These are phyloP conservation scores for Dreissena polymorpha DNA, from an alignment of 1,140 invertebrate genomes.

Conservation along the genomic window DNA sequence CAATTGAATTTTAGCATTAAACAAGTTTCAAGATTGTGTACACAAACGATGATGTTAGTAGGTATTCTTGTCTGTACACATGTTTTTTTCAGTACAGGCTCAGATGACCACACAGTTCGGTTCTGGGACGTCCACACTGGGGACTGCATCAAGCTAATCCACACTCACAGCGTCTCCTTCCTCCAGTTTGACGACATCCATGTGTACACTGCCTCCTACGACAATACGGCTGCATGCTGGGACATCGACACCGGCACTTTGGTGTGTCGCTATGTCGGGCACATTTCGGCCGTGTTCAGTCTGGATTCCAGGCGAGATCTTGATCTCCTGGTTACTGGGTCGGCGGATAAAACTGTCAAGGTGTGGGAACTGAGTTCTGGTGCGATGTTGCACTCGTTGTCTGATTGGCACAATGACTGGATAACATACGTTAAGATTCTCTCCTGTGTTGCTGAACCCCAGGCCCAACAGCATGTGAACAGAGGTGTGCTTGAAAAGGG, in stretches of 20 bases:
- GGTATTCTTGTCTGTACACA: neutral
- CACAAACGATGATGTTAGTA: too few relatives aligned
- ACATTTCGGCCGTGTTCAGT: conserved; percentile 67
- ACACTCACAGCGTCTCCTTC: conserved; percentile 67
- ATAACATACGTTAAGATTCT: conserved; percentile 48
- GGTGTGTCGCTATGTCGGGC: conserved; percentile 63
- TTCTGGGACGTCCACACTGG: conserved; percentile 63
- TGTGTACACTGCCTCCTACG: conserved; percentile 69
- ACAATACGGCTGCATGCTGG: conserved; percentile 70
- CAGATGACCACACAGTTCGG: conserved; percentile 66
- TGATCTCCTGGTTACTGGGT: conserved; percentile 90
- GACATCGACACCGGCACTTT: conserved; percentile 62
- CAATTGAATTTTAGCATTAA: too few relatives aligned
- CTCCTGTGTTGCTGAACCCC: conserved; percentile 10
- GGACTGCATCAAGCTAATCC: conserved; percentile 59
- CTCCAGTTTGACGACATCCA: conserved; percentile 66
- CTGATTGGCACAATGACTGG: conserved; percentile 56
- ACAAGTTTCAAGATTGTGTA: too few relatives aligned
- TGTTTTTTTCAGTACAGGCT: conserved; percentile 58
- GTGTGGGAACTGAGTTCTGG: conserved; percentile 63
- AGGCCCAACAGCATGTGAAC: neutral
- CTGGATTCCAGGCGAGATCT: conserved; percentile 92
- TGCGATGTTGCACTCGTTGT: conserved; percentile 51
- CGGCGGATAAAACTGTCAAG: conserved; percentile 68
- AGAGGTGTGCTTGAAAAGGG: conserved; percentile 12